These are phyloP conservation scores for Neelides sp. DNA, from an alignment of 1,140 invertebrate species.

Conservation along the genomic window DNA sequence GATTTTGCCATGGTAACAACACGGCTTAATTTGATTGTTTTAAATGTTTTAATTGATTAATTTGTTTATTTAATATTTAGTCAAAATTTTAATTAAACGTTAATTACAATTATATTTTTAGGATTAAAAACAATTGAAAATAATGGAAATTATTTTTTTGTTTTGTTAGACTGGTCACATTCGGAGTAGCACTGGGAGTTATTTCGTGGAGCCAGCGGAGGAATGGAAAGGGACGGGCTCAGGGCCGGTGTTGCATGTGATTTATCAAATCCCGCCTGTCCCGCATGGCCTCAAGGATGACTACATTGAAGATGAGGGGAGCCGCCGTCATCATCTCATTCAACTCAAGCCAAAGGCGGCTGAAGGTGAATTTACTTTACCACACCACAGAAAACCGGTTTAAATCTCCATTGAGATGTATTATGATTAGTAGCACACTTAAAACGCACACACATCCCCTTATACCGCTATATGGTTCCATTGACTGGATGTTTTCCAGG, in stretches of 20 bases:
- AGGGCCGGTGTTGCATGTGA: slow-evolving; percentile 17
- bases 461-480: background rate
- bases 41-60: background rate
- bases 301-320: background rate
- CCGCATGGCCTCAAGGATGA: slow-evolving; percentile 1
- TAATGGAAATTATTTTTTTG: too few species aligned
- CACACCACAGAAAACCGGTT: too few species aligned
- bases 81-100: slow-evolving; percentile 12
- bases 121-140: background rate
- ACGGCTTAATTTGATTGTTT: background rate
- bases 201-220: slow-evolving; percentile 48
- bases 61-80: slow-evolving; percentile 7
- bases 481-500: background rate
- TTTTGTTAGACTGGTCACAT: slow-evolving; percentile 49
- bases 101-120: slow-evolving; percentile 2
- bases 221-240: slow-evolving; percentile 34
- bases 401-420: too few species aligned
- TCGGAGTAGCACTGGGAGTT: slow-evolving; percentile 44
- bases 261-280: slow-evolving; percentile 15
- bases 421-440: too few species aligned
- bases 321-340: too few species aligned
- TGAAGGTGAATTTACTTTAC: too few species aligned
- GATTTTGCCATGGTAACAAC: background rate
- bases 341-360: too few species aligned
- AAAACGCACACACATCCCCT: too few species aligned